phyloP scores from a whole-genome alignment of 2,113 vertebrate species.

The Tretioscincus oriximinensis region DNA sequence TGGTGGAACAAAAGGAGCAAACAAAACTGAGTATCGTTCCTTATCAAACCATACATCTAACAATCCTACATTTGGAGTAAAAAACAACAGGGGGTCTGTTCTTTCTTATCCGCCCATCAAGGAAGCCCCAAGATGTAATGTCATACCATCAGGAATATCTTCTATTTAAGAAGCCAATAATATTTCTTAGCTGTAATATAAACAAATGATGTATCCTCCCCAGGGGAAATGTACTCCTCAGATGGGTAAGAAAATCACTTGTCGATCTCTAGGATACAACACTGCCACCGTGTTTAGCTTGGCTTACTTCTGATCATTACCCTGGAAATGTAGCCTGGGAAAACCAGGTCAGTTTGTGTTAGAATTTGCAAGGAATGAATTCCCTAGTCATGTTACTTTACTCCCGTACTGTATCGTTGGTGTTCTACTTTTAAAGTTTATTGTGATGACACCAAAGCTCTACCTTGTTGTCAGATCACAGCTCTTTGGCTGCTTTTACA shows the following conservation, averaged over 20 bases:
- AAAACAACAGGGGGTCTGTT: too few relatives aligned
- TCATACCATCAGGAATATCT: too few relatives aligned
- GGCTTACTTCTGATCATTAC: neutral
- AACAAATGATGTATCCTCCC: too few relatives aligned
- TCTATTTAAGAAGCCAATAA: too few relatives aligned
- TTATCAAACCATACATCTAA: too few relatives aligned
- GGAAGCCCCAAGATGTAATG: too few relatives aligned
- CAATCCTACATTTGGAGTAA: too few relatives aligned
- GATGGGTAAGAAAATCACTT: neutral
- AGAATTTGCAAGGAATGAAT: neutral
- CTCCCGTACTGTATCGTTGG: neutral
- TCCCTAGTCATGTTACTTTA: neutral
- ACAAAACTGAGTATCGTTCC: too few relatives aligned
- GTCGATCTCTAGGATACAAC: neutral
- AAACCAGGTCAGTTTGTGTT: neutral
- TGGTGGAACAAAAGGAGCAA: neutral
- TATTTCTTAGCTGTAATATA: too few relatives aligned
- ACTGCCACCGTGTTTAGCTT: neutral
- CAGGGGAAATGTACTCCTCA: too few relatives aligned
- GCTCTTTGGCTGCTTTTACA: neutral
- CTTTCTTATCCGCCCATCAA: too few relatives aligned
- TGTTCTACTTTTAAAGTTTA: neutral
- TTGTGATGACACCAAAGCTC: neutral
- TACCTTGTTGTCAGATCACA: fast-evolving
- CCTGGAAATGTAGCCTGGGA: neutral